Conservation (phyloP, 2,797 vertebrate species). For the Hoplostethus mediterraneus region DNA sequence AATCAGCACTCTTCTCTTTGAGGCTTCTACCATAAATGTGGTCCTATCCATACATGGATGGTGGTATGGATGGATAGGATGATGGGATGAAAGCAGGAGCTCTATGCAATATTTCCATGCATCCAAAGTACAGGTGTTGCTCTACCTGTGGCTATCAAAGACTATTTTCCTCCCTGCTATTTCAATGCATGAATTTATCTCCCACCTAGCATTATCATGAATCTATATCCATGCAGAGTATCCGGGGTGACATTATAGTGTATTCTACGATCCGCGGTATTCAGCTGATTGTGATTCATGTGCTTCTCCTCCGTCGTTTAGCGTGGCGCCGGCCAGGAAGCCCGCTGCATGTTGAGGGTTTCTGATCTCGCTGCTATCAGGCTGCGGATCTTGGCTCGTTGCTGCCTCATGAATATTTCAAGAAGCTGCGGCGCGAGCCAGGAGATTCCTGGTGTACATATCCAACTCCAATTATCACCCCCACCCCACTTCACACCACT, state of each 20-base stretch:
- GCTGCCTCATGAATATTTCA: conserved; percentile 75
- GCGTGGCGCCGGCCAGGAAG: conserved; percentile 15
- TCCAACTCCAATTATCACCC: conserved; percentile 69
- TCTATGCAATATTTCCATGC: conserved; percentile 6
- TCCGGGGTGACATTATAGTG: background rate
- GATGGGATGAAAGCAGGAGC: conserved; percentile 20
- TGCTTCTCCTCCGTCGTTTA: background rate
- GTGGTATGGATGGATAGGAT: conserved; percentile 1
- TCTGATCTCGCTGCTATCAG: conserved; percentile 43
- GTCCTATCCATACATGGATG: background rate
- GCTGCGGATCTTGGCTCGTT: conserved; percentile 57
- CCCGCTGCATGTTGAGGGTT: conserved; percentile 56
- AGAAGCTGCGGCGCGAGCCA: conserved; percentile 51
- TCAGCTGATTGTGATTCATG: conserved; percentile 51
- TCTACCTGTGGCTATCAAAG: conserved; percentile 23
- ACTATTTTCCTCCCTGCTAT: background rate
- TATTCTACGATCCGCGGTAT: background rate
- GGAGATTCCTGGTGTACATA: conserved; percentile 60
- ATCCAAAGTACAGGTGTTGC: conserved; percentile 21
- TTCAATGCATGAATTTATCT: conserved; percentile 23
- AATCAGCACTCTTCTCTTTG: conserved; percentile 35
- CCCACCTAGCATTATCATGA: background rate
- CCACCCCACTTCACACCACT: conserved; percentile 6
- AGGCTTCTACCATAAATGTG: conserved; percentile 26
- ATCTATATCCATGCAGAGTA: conserved; percentile 18